A percentile compares a stretch with the other conserved stretches of the same genome.
Evolutionary conservation across 2,888 invertebrate genomes (phyloP).

Genomic region (Stenichneumon culpator): DNA sequence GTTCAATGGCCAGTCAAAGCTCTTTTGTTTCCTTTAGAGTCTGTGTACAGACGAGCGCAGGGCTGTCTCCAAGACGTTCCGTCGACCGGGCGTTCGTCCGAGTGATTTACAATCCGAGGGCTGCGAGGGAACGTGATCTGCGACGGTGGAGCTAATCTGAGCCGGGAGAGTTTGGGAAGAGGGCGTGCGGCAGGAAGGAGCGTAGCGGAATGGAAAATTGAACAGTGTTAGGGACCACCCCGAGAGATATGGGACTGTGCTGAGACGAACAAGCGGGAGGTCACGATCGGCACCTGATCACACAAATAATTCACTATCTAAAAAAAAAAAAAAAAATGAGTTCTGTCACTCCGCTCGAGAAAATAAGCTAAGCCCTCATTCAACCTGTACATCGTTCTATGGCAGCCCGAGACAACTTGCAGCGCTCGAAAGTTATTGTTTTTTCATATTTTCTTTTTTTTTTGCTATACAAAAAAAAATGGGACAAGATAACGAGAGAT

Average conservation of each 20-base stretch:
- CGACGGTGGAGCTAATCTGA: slow-evolving; percentile 64
- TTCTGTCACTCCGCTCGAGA: slow-evolving; percentile 26
- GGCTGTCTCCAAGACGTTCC: slow-evolving; percentile 39
- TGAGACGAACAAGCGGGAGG: slow-evolving; percentile 37
- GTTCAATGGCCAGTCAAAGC: no score
- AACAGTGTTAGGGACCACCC: slow-evolving; percentile 58
- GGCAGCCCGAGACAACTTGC: not conserved
- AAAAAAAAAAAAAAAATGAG: slow-evolving; percentile 57
- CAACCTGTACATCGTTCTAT: not conserved
- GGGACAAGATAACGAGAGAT: slow-evolving; percentile 20
- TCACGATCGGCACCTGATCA: slow-evolving; percentile 70
- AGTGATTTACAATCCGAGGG: slow-evolving; percentile 70
- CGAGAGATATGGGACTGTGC: slow-evolving; percentile 52
- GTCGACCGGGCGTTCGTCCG: slow-evolving; percentile 36
- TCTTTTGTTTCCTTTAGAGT: not conserved
- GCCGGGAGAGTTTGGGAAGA: slow-evolving; percentile 44
- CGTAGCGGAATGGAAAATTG: slow-evolving; percentile 60
- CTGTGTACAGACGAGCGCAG: slow-evolving; percentile 27
- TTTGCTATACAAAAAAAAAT: slow-evolving; percentile 16
- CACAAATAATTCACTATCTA: slow-evolving; percentile 64
- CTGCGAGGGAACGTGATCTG: slow-evolving; percentile 71
- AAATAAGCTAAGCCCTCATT: slow-evolving; percentile 21
- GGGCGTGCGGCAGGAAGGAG: slow-evolving; percentile 52
- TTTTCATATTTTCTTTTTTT: not conserved
- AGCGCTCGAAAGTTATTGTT: not conserved